phyloP scores from a whole-genome alignment of 2,797 vertebrate species.

The Dendrocincla fuliginosa region DNA sequence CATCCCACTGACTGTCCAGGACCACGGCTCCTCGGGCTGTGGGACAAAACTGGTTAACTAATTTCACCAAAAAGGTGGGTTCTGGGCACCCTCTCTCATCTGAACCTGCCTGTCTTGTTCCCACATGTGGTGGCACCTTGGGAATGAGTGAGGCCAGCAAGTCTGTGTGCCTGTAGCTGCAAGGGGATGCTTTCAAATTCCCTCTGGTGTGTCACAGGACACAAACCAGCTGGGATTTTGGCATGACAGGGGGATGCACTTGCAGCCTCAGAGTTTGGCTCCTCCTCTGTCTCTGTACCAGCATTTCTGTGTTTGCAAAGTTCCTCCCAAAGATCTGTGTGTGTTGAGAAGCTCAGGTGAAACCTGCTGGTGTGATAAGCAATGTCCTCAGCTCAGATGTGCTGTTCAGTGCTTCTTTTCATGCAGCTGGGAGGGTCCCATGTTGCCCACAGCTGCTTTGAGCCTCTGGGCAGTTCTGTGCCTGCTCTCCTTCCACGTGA shows the following conservation, averaged over 20 bases:
- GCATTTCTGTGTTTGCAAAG: background rate
- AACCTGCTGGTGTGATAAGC: background rate
- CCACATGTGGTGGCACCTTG: fast-evolving
- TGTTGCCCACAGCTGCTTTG: background rate
- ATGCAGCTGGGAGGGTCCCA: background rate
- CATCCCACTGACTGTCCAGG: background rate
- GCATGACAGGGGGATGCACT: background rate
- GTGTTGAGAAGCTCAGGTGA: background rate
- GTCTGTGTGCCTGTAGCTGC: background rate
- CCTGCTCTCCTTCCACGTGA: slow-evolving; percentile 39
- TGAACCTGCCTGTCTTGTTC: background rate
- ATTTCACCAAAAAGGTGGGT: background rate
- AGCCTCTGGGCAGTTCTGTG: slow-evolving; percentile 30
- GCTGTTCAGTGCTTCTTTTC: background rate
- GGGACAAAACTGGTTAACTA: background rate
- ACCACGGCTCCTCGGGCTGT: background rate
- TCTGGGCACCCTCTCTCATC: background rate
- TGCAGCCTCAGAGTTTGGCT: background rate
- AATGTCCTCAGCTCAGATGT: background rate
- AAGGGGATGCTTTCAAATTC: background rate
- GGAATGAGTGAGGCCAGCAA: background rate
- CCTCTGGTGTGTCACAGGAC: background rate
- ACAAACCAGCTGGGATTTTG: background rate
- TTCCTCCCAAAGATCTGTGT: background rate
- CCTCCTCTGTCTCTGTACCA: background rate